Percentiles rank a stretch among this genome's conserved stretches.
Evolutionary conservation across 2,113 vertebrate species (phyloP).

Genomic region (Ia io): DNA sequence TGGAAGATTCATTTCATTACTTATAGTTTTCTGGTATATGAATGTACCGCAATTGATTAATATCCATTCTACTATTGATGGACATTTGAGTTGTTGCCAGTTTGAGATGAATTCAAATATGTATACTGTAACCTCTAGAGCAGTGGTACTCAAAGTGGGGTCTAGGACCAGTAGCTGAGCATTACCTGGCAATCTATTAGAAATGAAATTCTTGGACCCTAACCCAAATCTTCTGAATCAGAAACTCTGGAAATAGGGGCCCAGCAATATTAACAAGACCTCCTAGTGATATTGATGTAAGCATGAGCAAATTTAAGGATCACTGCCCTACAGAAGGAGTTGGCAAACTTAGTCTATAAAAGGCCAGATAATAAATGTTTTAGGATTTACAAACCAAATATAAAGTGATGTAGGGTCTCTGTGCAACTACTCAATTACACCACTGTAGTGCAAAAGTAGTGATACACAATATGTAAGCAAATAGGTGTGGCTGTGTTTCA

Average conservation of each 20-base stretch:
- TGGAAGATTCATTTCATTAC: slow-evolving; percentile 1
- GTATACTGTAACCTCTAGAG: background rate
- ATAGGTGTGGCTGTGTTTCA: background rate
- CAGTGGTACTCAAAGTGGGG: background rate
- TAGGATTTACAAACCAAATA: background rate
- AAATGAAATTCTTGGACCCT: background rate
- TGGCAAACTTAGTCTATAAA: background rate
- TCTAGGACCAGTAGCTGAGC: background rate
- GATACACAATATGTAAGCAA: background rate
- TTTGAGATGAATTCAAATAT: background rate
- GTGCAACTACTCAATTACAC: background rate
- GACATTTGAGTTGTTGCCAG: background rate
- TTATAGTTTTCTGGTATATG: background rate
- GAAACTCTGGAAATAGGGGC: background rate
- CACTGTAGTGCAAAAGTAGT: background rate
- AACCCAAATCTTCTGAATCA: background rate
- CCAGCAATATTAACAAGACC: background rate
- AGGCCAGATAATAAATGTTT: background rate
- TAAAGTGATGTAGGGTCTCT: background rate
- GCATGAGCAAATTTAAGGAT: background rate
- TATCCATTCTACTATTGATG: background rate
- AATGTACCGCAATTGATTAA: background rate
- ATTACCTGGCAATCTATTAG: background rate
- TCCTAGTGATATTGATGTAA: background rate
- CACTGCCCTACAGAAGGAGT: background rate